Evolutionary conservation across 2,888 invertebrate species (phyloP).

Genomic region (Protophormia terraenovae): DNA sequence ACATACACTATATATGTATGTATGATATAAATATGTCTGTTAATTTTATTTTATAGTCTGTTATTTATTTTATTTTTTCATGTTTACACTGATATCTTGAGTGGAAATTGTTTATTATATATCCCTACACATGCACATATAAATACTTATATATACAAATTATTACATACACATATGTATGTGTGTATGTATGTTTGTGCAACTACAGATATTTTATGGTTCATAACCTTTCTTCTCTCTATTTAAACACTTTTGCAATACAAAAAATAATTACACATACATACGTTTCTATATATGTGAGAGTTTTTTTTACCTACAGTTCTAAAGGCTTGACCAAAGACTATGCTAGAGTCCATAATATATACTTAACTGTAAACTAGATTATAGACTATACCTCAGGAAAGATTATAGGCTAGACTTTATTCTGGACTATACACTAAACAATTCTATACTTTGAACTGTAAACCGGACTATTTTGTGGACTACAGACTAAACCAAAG

Average conservation of each 20-base stretch:
- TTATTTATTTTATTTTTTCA: constrained; percentile 3
- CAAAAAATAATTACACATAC: neutral
- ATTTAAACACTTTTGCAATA: neutral
- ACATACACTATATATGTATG: neutral
- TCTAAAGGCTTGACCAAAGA: too few species aligned
- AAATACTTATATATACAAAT: neutral
- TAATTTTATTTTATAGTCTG: constrained; percentile 19
- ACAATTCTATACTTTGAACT: too few species aligned
- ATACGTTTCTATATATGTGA: neutral
- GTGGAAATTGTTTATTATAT: constrained; percentile 28
- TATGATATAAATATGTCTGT: neutral
- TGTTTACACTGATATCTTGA: constrained; percentile 21
- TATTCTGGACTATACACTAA: too few species aligned
- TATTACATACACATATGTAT: neutral
- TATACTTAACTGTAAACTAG: too few species aligned
- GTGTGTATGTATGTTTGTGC: neutral
- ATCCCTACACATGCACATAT: neutral
- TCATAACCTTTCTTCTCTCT: constrained; percentile 16
- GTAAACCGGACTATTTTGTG: too few species aligned
- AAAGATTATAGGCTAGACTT: too few species aligned
- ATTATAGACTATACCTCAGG: too few species aligned
- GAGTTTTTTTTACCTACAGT: too few species aligned
- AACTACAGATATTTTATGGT: neutral
- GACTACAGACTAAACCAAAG: too few species aligned
- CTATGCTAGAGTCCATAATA: too few species aligned